Base-by-base conservation (phyloP, 2,113 vertebrate genomes). In the Bombycilla garrulus region DNA sequence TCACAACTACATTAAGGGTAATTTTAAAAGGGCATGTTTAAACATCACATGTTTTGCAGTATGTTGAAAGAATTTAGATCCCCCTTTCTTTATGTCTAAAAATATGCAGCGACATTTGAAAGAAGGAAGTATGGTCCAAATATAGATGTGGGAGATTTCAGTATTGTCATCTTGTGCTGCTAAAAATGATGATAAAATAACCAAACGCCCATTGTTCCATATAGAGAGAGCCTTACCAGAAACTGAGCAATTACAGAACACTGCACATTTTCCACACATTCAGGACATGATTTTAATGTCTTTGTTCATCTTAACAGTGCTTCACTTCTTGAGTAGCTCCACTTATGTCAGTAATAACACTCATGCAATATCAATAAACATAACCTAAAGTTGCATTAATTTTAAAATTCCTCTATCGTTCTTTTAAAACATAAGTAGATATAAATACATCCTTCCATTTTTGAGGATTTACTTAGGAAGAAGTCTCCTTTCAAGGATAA, bases 81-180 rank as follows among this genome's bases (percentile, higher is more conserved):
- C 65, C 78, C 51, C 79, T 90, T 62, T 88, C 93, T 69, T 86
- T 64, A 66, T 45, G 74, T 58, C 92, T 96, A 97, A 97, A 97
- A 97, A 95, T 95, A 95, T 0, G 0, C 18, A 65, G 53, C 86
- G 92, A 95, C 95, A 96, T 97, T 97, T 96, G 72, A 97, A 97
- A 97, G 62, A 72, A 97, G 95, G 96, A 97, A 97, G 95, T 96
- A 28, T 72, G 50, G n/a, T 66, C 51, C 88, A 93, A 96, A 96
- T 91, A 89, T 94, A 95, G 89, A 94, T 77, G 76, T 23, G 83
- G 89, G 92, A 91, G 35, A 95, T 97, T 97, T 97, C 85, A 93
- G 73, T 80, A 81, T 60, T 95, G 92, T 96, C 96, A 97, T 96
- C 51, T 65, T 92, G 79, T 28, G 50, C 61, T 85, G 61, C 51